phyloP scores from a whole-genome alignment of 2,797 vertebrate species.

The Carapus acus region DNA sequence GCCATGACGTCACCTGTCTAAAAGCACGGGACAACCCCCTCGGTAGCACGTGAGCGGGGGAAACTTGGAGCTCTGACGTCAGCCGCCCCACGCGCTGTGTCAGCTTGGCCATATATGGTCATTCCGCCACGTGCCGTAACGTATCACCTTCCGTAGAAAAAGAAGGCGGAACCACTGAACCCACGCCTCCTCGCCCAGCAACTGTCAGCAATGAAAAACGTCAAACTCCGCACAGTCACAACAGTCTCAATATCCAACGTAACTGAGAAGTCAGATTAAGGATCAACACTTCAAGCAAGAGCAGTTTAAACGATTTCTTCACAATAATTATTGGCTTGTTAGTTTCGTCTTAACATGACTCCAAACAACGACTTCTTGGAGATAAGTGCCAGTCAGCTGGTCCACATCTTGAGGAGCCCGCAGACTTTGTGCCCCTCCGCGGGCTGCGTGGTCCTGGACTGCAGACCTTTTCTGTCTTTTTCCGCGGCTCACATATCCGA shows the following conservation, averaged over 20 bases:
- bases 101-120: slow-evolving; percentile 59
- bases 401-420: slow-evolving; percentile 65
- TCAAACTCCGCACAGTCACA: slow-evolving; percentile 28
- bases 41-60: slow-evolving; percentile 59
- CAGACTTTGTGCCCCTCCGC: slow-evolving; percentile 55
- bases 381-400: slow-evolving; percentile 64
- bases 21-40: slow-evolving; percentile 65
- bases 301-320: not conserved
- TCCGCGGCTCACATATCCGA: slow-evolving; percentile 70
- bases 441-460: slow-evolving; percentile 77
- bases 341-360: slow-evolving; percentile 49
- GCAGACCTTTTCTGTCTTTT: slow-evolving; percentile 80
- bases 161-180: slow-evolving; percentile 38
- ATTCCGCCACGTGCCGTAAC: slow-evolving; percentile 65
- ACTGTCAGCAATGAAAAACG: slow-evolving; percentile 62
- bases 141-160: slow-evolving; percentile 53
- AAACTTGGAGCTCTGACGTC: slow-evolving; percentile 48
- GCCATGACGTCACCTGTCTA: slow-evolving; percentile 56
- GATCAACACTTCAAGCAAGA: too few species aligned
- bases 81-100: slow-evolving; percentile 63
- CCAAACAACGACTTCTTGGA: slow-evolving; percentile 56
- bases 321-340: slow-evolving; percentile 4
- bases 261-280: too few species aligned
- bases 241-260: slow-evolving; percentile 1
- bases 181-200: slow-evolving; percentile 50